Evolutionary conservation across 2,888 invertebrate genomes (phyloP).

Genomic region (Lacanobia oleracea): DNA sequence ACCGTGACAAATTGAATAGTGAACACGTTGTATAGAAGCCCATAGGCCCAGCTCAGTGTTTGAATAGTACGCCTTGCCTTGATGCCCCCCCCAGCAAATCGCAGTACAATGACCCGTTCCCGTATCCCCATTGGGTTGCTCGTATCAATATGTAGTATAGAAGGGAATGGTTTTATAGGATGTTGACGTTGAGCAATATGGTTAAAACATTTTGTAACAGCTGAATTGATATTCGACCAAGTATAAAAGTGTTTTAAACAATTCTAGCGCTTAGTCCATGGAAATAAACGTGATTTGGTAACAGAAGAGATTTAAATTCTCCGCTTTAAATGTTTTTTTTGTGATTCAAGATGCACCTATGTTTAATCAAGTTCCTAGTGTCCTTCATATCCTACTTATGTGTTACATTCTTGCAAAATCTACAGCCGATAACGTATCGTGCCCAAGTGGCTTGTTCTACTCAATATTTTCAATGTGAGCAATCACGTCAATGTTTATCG

Average conservation of each 20-base stretch:
- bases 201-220: constrained; percentile 16
- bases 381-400: constrained; percentile 27
- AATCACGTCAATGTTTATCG: constrained; percentile 69
- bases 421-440: constrained; percentile 69
- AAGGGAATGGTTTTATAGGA: constrained; percentile 29
- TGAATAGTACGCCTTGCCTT: constrained; percentile 72
- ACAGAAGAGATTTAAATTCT: constrained; percentile 12
- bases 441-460: constrained; percentile 58
- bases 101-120: constrained; percentile 80
- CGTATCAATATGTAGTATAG: constrained; percentile 53
- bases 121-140: constrained; percentile 64
- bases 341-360: constrained; percentile 33
- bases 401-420: constrained; percentile 56
- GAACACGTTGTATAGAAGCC: constrained; percentile 67
- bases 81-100: constrained; percentile 76
- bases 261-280: background rate
- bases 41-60: constrained; percentile 65
- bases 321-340: constrained; percentile 14
- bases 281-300: constrained; percentile 16
- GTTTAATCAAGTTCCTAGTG: constrained; percentile 32
- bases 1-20: constrained; percentile 80
- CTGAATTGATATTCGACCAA: background rate
- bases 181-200: constrained; percentile 27
- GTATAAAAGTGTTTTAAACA: background rate
- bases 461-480: constrained; percentile 62